A percentile compares a stretch with the other conserved stretches of the same genome.
Conservation (phyloP, 2,888 invertebrate genomes). For the Magallana nippona region DNA sequence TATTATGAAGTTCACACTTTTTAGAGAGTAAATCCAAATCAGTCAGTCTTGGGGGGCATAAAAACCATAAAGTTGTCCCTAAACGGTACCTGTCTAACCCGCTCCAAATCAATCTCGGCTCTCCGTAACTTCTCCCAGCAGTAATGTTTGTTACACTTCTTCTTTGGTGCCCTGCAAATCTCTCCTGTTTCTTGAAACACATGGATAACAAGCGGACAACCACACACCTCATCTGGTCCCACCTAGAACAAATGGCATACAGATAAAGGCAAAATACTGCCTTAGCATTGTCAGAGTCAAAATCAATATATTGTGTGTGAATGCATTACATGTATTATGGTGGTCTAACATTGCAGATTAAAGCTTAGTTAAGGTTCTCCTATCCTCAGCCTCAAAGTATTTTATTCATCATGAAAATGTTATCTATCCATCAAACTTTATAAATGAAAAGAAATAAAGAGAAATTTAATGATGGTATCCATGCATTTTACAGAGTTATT, state of each 20-base stretch:
- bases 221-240: constrained; percentile 87
- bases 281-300: not conserved
- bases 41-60: too few relatives aligned
- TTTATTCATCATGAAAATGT: too few relatives aligned
- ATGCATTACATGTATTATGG: not conserved
- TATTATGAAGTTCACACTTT: too few relatives aligned
- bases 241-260: constrained; percentile 62
- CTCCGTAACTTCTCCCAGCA: constrained; percentile 97
- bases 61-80: not conserved
- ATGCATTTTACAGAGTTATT: too few relatives aligned
- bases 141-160: constrained; percentile 93
- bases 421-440: too few relatives aligned
- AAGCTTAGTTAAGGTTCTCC: too few relatives aligned
- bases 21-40: too few relatives aligned
- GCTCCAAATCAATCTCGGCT: constrained; percentile 96
- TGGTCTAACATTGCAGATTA: not conserved
- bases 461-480: too few relatives aligned
- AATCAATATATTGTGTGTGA: too few relatives aligned
- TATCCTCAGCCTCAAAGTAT: too few relatives aligned
- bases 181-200: constrained; percentile 92
- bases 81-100: constrained; percentile 82
- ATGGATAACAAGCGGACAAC: constrained; percentile 92
- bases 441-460: too few relatives aligned
- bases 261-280: not conserved
- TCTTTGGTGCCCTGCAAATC: constrained; percentile 93